Conservation (phyloP, 1,140 invertebrate species). For the Streblospio benedicti region DNA sequence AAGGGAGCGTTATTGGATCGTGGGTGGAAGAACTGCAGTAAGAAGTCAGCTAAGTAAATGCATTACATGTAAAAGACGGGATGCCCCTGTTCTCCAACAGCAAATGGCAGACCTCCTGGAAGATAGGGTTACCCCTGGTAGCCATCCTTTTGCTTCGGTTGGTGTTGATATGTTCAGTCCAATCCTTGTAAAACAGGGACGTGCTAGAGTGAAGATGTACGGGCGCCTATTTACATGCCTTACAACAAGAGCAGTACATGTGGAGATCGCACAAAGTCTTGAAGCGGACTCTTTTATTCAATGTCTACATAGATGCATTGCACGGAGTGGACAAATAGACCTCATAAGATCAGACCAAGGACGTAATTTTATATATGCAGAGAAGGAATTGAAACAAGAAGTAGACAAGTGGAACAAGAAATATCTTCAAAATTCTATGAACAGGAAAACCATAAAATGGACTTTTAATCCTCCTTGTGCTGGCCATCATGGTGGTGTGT, state of each 20-base stretch:
- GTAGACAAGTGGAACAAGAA: too few species aligned
- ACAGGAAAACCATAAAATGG: not conserved
- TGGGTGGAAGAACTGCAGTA: too few species aligned
- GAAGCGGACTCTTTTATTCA: slow-evolving; percentile 39
- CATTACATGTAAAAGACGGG: too few species aligned
- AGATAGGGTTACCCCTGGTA: not conserved
- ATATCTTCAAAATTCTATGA: too few species aligned
- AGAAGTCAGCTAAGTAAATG: too few species aligned
- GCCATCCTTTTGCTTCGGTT: not conserved
- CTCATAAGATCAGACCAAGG: slow-evolving; percentile 39
- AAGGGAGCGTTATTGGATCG: too few species aligned
- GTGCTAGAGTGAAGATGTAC: slow-evolving; percentile 11
- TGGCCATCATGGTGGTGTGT: too few species aligned
- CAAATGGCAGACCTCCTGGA: not conserved
- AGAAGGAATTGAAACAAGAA: slow-evolving; percentile 11
- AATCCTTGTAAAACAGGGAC: not conserved
- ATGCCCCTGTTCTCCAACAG: too few species aligned
- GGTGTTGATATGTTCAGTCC: not conserved
- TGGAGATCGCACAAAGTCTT: slow-evolving; percentile 38
- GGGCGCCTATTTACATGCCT: slow-evolving; percentile 19
- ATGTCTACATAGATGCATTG: slow-evolving; percentile 40
- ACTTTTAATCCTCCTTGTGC: too few species aligned
- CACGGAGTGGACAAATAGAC: slow-evolving; percentile 30
- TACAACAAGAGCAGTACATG: slow-evolving; percentile 19
- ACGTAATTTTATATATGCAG: slow-evolving; percentile 39